Percentiles rank a stretch among this genome's conserved stretches.
phyloP scores from a whole-genome alignment of 2,888 invertebrate genomes.

The Mesochorus sp. region DNA sequence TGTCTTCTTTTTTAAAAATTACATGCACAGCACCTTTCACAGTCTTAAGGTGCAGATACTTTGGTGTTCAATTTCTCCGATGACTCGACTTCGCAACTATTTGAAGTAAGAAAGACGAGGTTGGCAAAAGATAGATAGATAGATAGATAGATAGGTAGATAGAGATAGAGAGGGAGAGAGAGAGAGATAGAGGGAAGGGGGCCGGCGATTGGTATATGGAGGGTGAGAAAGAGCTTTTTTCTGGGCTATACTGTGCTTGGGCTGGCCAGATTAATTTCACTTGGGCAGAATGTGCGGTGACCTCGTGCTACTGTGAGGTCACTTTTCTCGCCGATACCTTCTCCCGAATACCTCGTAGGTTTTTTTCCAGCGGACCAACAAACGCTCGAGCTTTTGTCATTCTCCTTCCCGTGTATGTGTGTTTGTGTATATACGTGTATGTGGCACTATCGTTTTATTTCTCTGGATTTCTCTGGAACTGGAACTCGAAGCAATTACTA shows the following conservation, averaged over 20 bases:
- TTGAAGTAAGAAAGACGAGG: neutral
- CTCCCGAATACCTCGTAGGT: neutral
- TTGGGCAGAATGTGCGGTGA: slow-evolving; percentile 10
- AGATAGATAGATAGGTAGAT: neutral
- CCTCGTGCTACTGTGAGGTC: neutral
- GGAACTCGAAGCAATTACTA: slow-evolving; percentile 48
- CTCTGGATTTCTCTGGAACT: neutral
- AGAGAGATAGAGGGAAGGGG: neutral
- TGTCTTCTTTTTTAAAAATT: slow-evolving; percentile 8
- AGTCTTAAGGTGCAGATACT: neutral
- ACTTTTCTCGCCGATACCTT: slow-evolving; percentile 31
- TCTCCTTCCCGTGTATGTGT: neutral
- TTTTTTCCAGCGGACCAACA: slow-evolving; percentile 3
- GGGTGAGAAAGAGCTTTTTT: neutral
- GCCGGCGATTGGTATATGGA: too few relatives aligned
- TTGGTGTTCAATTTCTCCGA: slow-evolving; percentile 23
- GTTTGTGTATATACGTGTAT: neutral
- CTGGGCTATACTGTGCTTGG: neutral
- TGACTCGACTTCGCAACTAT: slow-evolving; percentile 16
- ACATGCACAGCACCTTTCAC: too few relatives aligned
- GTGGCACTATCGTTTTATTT: neutral
- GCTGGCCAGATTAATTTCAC: slow-evolving; percentile 39
- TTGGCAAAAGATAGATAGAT: slow-evolving; percentile 8
- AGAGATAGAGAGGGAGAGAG: neutral
- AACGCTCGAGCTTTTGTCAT: slow-evolving; percentile 20